phyloP scores from a whole-genome alignment of 1,140 invertebrate genomes.

The Anoplolepis gracilipes region DNA sequence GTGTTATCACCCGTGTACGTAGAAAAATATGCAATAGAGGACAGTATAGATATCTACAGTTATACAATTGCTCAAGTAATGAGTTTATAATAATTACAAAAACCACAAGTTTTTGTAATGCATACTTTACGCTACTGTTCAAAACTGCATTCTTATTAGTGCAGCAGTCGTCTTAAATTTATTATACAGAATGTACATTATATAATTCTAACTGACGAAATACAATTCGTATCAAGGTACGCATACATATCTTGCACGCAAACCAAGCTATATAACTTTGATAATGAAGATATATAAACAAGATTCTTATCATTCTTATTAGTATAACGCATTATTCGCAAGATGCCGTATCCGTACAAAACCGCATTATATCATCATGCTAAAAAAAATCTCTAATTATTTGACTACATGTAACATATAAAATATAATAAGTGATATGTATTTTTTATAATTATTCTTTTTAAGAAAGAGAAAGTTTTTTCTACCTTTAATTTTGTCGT shows the following conservation, averaged over 20 bases:
- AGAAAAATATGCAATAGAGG: no score
- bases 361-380: neutral
- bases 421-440: no score
- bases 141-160: neutral
- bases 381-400: neutral
- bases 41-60: no score
- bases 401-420: no score
- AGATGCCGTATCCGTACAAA: no score
- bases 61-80: no score
- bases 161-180: neutral
- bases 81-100: no score
- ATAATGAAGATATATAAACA: neutral
- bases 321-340: neutral
- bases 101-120: no score
- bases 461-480: no score
- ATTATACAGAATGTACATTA: neutral
- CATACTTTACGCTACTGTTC: neutral
- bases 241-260: neutral
- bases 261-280: conserved; percentile 6
- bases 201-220: neutral
- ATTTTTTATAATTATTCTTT: no score
- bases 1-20: no score
- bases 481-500: no score
- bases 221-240: neutral
- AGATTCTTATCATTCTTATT: neutral